Evolutionary conservation across 2,888 invertebrate species (phyloP).

Genomic region (Drosophila mimica): DNA sequence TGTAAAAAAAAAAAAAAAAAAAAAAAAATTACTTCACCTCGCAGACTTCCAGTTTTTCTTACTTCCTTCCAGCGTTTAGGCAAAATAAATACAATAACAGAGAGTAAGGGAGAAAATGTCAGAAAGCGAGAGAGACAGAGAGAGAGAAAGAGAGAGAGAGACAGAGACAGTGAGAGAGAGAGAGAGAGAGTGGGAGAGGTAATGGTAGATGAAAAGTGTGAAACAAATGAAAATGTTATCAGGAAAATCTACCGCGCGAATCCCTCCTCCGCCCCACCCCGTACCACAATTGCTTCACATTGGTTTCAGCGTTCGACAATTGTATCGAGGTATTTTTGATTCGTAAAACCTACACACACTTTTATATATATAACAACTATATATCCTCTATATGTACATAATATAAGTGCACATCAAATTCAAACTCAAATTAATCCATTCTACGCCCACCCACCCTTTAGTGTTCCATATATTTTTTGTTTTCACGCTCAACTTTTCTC

Average conservation of each 20-base stretch:
- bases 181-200: conserved; percentile 30
- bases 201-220: conserved; percentile 23
- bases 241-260: conserved; percentile 25
- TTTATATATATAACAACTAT: conserved; percentile 1
- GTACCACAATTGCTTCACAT: conserved; percentile 72
- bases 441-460: not conserved
- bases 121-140: not conserved
- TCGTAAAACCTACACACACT: conserved; percentile 15
- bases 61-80: conserved; percentile 47
- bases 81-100: conserved; percentile 9
- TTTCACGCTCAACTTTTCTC: not conserved
- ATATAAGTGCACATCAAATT: conserved; percentile 9
- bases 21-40: conserved; percentile 1
- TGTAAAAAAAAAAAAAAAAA: not conserved
- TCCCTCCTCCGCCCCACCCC: conserved; percentile 24
- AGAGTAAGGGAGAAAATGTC: conserved; percentile 2
- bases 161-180: not conserved
- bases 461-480: not conserved
- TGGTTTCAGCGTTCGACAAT: conserved; percentile 69
- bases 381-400: conserved; percentile 17
- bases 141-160: conserved; percentile 8
- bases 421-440: conserved; percentile 8
- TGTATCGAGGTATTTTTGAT: conserved; percentile 69
- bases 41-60: conserved; percentile 24
- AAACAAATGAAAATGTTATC: conserved; percentile 12